Evolutionary conservation across 1,140 invertebrate species (phyloP).

Genomic region (Drosophila mojavensis): DNA sequence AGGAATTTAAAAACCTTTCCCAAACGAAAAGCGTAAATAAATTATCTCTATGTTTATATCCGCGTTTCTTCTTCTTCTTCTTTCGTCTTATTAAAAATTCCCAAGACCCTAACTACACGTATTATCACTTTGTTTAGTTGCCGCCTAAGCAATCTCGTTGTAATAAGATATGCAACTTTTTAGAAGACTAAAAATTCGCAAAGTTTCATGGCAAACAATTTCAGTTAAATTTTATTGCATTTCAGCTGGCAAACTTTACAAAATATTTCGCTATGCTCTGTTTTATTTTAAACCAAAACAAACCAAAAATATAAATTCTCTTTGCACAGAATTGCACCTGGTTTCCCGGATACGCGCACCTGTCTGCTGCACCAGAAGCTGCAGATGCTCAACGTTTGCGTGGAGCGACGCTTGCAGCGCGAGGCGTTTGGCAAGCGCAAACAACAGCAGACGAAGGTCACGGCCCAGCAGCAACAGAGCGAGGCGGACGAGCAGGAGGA

Average conservation of each 20-base stretch:
- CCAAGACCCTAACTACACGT: too few species aligned
- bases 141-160: too few species aligned
- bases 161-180: too few species aligned
- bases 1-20: too few species aligned
- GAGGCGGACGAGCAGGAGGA: slow-evolving; percentile 89
- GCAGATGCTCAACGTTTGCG: slow-evolving; percentile 98
- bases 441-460: slow-evolving; percentile 3
- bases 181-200: background rate
- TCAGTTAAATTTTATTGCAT: slow-evolving; percentile 4
- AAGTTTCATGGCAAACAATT: slow-evolving; percentile 5
- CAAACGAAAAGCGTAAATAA: too few species aligned
- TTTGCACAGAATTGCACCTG: slow-evolving; percentile 88
- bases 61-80: too few species aligned
- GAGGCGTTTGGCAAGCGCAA: slow-evolving; percentile 83
- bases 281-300: slow-evolving; percentile 3
- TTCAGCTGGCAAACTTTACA: background rate
- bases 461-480: slow-evolving; percentile 36
- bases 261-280: slow-evolving; percentile 7
- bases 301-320: background rate
- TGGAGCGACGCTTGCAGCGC: slow-evolving; percentile 89
- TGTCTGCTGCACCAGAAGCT: slow-evolving; percentile 98
- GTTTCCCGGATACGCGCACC: slow-evolving; percentile 92
- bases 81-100: too few species aligned
- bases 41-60: too few species aligned
- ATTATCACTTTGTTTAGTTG: too few species aligned